A percentile compares a stretch with the other conserved stretches of the same genome.
Conservation (phyloP, 2,888 invertebrate genomes). For the Cheiracanthium punctorium region DNA sequence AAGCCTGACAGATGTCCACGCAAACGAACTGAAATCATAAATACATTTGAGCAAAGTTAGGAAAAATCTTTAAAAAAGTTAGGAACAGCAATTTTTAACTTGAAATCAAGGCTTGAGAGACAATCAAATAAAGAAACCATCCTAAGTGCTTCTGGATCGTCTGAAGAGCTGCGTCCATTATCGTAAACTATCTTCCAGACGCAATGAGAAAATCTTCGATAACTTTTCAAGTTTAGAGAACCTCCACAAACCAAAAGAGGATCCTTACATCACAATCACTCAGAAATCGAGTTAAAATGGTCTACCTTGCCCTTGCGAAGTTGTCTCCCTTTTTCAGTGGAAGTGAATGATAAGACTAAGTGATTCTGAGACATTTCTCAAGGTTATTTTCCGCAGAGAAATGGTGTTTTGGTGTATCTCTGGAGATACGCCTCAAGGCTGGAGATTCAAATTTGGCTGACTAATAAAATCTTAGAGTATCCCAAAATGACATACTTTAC, state of each 20-base stretch:
- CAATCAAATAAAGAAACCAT: background rate
- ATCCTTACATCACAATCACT: background rate
- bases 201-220: conserved; percentile 1
- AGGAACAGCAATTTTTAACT: too few relatives aligned
- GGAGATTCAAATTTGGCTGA: background rate
- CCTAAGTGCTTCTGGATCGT: background rate
- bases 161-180: background rate
- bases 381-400: background rate
- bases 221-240: background rate
- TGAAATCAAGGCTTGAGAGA: too few relatives aligned
- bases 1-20: too few relatives aligned
- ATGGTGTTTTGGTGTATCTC: background rate
- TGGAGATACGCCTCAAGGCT: background rate
- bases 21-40: too few relatives aligned
- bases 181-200: background rate
- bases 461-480: too few relatives aligned
- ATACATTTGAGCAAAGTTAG: too few relatives aligned
- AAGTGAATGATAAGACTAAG: background rate
- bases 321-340: background rate
- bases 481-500: too few relatives aligned
- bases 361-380: background rate
- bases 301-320: background rate
- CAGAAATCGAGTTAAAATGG: background rate
- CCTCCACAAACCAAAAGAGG: background rate
- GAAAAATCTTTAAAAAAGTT: too few relatives aligned